Conservation (phyloP, 1,140 invertebrate genomes). For the Orussus abietinus region DNA sequence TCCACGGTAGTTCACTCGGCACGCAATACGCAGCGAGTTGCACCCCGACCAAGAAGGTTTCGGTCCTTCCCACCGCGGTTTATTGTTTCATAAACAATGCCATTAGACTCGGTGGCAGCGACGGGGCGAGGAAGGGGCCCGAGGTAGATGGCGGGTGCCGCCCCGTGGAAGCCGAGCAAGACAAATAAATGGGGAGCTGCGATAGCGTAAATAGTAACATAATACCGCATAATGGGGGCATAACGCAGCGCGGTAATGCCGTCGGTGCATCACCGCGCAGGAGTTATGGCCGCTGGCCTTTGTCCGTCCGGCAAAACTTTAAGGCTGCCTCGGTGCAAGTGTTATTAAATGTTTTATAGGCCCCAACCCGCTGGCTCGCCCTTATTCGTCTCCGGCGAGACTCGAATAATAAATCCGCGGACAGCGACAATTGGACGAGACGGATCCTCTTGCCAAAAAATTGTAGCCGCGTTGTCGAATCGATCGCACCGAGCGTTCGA, state of each 20-base stretch:
- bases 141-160: constrained; percentile 3
- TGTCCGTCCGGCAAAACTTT: constrained; percentile 24
- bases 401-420: no score
- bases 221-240: constrained; percentile 49
- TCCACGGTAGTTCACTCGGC: no score
- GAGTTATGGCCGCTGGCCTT: constrained; percentile 39
- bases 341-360: constrained; percentile 39
- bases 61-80: no score
- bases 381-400: no score
- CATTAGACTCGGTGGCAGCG: constrained; percentile 1
- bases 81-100: constrained; percentile 1
- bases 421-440: no score
- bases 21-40: no score
- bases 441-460: no score
- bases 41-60: no score
- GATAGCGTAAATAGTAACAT: constrained; percentile 52
- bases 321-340: neutral
- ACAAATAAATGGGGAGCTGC: constrained; percentile 40
- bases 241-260: constrained; percentile 36
- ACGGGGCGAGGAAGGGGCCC: neutral
- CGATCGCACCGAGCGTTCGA: no score
- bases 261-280: constrained; percentile 36
- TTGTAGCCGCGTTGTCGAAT: no score
- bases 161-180: constrained; percentile 33
- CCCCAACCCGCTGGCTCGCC: no score